Conservation (phyloP, 2,113 vertebrate genomes). For the Odontophorus gujanensis region DNA sequence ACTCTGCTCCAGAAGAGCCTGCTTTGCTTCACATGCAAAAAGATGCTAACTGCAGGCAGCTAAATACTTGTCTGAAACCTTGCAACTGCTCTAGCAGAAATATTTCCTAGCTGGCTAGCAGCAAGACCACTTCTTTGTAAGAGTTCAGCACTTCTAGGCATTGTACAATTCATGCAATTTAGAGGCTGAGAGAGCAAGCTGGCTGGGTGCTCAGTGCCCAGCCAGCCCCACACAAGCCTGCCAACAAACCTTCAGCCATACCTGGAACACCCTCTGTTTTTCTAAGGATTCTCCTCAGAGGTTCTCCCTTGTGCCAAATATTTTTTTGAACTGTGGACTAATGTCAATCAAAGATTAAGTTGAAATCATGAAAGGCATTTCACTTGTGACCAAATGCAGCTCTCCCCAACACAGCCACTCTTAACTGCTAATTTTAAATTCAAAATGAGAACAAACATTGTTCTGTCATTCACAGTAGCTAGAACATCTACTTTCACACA, state of each 20-base stretch:
- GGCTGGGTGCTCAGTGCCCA: not conserved
- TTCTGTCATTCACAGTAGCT: not conserved
- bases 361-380: conserved; percentile 41
- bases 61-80: not conserved
- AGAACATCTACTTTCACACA: not conserved
- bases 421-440: conserved; percentile 15
- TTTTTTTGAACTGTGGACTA: conserved; percentile 71
- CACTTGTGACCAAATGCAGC: conserved; percentile 48
- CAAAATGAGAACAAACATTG: not conserved
- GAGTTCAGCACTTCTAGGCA: not conserved
- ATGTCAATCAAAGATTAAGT: conserved; percentile 36
- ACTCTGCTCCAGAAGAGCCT: not conserved
- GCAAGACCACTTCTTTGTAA: conserved; percentile 14
- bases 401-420: conserved; percentile 3
- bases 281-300: conserved; percentile 63
- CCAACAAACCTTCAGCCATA: conserved; percentile 14
- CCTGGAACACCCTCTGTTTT: conserved; percentile 59
- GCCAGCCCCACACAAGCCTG: conserved; percentile 42
- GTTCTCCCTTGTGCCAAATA: conserved; percentile 66
- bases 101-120: not conserved
- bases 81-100: conserved; percentile 21
- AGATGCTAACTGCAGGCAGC: conserved; percentile 42
- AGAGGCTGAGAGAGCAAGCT: not conserved
- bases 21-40: conserved; percentile 36
- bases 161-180: conserved; percentile 42